These are phyloP conservation scores for Atractosteus spatula DNA, from an alignment of 2,113 vertebrate species.

Conservation along the genomic window DNA sequence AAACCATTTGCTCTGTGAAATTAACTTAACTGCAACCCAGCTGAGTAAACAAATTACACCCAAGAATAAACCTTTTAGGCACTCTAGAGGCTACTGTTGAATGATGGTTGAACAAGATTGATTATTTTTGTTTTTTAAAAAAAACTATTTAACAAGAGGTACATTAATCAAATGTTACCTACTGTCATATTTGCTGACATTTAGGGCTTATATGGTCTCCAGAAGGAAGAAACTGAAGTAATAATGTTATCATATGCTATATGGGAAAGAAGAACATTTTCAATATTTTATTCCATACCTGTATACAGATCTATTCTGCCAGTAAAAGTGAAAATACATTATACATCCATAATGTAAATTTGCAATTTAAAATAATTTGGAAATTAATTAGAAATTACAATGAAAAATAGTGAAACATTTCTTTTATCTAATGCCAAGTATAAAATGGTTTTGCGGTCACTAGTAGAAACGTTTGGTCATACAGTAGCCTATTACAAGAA, in stretches of 20 bases:
- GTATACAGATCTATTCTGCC: too few species aligned
- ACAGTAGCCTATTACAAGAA: too few species aligned
- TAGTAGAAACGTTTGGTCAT: too few species aligned
- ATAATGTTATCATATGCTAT: conserved; percentile 12
- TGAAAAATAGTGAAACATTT: too few species aligned
- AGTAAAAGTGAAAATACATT: too few species aligned
- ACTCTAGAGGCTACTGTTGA: conserved; percentile 20
- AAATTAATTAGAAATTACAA: too few species aligned
- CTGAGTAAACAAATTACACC: conserved; percentile 28
- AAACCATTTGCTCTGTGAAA: conserved; percentile 26
- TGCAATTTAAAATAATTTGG: too few species aligned
- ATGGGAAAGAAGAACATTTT: neutral
- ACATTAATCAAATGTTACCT: conserved; percentile 37
- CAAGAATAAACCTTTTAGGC: conserved; percentile 22
- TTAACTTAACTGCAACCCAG: conserved; percentile 19
- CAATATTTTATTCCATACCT: too few species aligned
- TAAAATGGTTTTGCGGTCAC: too few species aligned
- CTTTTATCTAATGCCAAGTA: too few species aligned
- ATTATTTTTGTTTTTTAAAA: conserved; percentile 18
- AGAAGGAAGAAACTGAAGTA: conserved; percentile 21
- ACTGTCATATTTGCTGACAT: conserved; percentile 14
- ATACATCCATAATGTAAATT: too few species aligned
- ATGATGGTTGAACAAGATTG: conserved; percentile 11
- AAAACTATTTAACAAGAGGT: conserved; percentile 18
- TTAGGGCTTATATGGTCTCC: conserved; percentile 31